Conservation (phyloP, 2,797 vertebrate genomes). For the Rousettus madagascariensis region DNA sequence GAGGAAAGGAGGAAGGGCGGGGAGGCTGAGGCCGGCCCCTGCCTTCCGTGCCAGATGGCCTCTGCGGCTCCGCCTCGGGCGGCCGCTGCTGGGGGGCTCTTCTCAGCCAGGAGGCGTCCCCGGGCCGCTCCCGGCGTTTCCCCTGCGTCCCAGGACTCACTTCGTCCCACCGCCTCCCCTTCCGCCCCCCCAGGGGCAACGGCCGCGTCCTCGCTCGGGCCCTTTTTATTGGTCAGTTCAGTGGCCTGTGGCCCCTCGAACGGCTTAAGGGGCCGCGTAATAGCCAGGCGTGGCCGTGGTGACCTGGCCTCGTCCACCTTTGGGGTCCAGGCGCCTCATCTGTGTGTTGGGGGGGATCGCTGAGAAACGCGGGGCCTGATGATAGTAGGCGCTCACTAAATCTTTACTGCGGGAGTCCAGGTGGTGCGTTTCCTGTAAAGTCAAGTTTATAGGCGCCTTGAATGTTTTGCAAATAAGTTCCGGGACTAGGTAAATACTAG, state of each 20-base stretch:
- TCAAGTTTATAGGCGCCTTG: neutral
- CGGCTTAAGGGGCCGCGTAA: neutral
- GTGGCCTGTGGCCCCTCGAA: neutral
- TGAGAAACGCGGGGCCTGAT: neutral
- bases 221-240: neutral
- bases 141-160: neutral
- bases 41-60: slow-evolving; percentile 60
- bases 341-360: neutral
- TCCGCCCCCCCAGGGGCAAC: neutral
- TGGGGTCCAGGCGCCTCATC: neutral
- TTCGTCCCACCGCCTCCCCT: too few species aligned
- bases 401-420: neutral
- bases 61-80: neutral
- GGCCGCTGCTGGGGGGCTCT: neutral
- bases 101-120: neutral
- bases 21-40: neutral
- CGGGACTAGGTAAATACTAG: neutral
- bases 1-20: neutral
- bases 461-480: slow-evolving; percentile 41
- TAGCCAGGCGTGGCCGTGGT: too few species aligned
- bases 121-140: neutral
- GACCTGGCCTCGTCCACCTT: neutral
- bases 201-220: neutral
- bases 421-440: neutral
- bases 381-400: neutral